Percentiles rank a stretch among this genome's conserved stretches.
Conservation (phyloP, 2,113 vertebrate genomes). For the Alligator mississippiensis region DNA sequence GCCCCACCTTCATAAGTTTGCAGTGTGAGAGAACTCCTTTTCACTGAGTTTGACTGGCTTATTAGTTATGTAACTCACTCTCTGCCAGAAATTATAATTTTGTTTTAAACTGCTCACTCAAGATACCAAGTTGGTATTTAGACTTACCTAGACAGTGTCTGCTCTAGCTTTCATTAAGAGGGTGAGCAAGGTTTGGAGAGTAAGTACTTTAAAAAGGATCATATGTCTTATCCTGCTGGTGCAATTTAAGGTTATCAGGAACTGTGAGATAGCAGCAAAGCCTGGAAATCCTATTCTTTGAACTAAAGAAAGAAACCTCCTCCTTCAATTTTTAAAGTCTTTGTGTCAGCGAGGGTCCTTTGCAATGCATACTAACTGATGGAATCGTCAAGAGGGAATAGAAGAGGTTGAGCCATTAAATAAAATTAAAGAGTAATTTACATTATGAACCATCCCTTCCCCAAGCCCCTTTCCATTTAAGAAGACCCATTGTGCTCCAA, state of each 20-base stretch:
- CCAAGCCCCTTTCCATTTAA: background rate
- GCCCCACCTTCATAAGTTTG: accelerated
- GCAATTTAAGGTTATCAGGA: background rate
- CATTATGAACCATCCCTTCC: background rate
- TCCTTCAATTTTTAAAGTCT: background rate
- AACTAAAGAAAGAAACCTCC: background rate
- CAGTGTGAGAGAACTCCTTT: background rate
- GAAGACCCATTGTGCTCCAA: background rate
- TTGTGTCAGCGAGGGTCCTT: background rate
- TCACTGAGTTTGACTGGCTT: background rate
- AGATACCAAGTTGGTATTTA: background rate
- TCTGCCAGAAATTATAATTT: background rate
- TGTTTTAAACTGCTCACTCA: background rate
- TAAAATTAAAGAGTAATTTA: background rate
- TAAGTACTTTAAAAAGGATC: background rate
- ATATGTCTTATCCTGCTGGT: background rate
- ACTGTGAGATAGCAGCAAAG: background rate
- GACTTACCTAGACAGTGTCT: background rate
- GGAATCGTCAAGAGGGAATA: background rate
- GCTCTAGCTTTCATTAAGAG: background rate
- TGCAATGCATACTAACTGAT: background rate
- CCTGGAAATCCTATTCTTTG: slow-evolving; percentile 6
- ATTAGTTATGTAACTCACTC: background rate
- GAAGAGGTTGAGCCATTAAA: background rate
- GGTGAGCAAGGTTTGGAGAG: background rate